Conservation (phyloP, 2,113 vertebrate genomes). For the Notiomystis cincta region DNA sequence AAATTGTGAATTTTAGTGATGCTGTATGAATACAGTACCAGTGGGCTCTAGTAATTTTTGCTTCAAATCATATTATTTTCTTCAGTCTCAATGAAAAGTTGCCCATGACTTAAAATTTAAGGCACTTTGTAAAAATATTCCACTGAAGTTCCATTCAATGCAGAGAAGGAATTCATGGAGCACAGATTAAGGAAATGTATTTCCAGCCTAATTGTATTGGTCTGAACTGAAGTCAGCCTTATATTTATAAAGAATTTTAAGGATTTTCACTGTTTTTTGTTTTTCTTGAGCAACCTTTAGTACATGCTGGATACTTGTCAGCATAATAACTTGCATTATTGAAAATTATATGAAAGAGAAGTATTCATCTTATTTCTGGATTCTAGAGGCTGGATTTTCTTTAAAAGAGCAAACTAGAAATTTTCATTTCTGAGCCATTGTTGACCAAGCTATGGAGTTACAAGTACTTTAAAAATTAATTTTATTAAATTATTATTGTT, state of each 20-base stretch:
- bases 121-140: not conserved
- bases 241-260: not conserved
- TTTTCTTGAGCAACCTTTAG: not conserved
- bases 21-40: not conserved
- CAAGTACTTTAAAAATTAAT: not conserved
- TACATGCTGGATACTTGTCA: not conserved
- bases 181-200: not conserved
- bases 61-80: not conserved
- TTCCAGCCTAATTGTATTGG: not conserved
- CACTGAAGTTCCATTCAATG: not conserved
- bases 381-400: not conserved
- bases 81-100: not conserved
- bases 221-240: not conserved
- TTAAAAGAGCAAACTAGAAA: not conserved
- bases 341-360: not conserved
- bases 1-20: not conserved
- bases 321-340: not conserved
- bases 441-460: not conserved
- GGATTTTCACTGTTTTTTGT: not conserved
- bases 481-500: not conserved
- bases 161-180: not conserved
- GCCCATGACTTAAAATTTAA: not conserved
- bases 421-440: not conserved
- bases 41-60: not conserved
- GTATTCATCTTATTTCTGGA: not conserved